A percentile compares a stretch with the other conserved stretches of the same genome.
Evolutionary conservation across 2,113 vertebrate genomes (phyloP).

Genomic region (Cisticola juncidis): DNA sequence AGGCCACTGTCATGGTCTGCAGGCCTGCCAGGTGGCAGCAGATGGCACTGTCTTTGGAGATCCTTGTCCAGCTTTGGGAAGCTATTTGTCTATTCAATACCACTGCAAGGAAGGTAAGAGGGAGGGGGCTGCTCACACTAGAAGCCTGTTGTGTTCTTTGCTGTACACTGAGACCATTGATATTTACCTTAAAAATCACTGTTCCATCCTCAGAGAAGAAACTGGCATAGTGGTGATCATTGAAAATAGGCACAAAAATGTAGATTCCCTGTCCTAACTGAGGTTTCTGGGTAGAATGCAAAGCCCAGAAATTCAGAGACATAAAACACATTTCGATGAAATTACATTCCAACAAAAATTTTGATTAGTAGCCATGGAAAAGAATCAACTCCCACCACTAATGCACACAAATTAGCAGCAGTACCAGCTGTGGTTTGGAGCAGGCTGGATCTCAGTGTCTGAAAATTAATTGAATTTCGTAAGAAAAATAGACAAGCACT

Average conservation of each 20-base stretch:
- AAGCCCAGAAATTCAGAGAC: not conserved
- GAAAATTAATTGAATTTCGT: not conserved
- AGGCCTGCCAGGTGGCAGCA: conserved; percentile 84
- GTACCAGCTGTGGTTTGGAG: not conserved
- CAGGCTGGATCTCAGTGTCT: not conserved
- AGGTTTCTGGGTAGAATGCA: not conserved
- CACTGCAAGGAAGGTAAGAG: conserved; percentile 87
- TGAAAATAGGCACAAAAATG: not conserved
- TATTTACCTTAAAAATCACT: not conserved
- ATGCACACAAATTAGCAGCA: not conserved
- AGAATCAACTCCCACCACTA: not conserved
- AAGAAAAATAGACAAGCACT: not conserved
- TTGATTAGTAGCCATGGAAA: not conserved
- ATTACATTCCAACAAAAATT: not conserved
- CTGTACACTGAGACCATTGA: not conserved
- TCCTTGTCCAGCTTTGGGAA: conserved; percentile 82
- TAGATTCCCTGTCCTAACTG: not conserved
- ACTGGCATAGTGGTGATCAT: not conserved
- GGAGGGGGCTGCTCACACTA: not conserved
- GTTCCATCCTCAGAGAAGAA: not conserved
- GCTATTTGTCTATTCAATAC: conserved; percentile 88
- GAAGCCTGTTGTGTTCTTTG: not conserved
- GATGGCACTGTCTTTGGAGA: conserved; percentile 83
- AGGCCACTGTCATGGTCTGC: conserved; percentile 89
- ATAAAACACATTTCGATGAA: not conserved